Conservation (phyloP, 2,113 vertebrate genomes). For the Dromiciops gliroides region DNA sequence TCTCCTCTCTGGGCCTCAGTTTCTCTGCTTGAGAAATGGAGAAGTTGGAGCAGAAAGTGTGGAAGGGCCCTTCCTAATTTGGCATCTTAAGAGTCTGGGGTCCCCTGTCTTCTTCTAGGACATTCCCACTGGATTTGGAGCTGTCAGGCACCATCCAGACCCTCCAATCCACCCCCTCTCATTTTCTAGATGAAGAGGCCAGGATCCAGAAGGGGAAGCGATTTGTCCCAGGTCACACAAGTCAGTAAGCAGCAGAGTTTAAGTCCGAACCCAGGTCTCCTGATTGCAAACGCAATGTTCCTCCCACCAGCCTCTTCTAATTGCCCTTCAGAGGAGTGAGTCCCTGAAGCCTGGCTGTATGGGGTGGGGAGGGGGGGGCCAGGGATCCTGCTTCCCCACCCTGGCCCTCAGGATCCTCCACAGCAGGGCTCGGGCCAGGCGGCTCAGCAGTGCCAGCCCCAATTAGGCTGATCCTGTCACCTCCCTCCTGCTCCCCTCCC, state of each 20-base stretch:
- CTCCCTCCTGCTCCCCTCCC: slow-evolving; percentile 20
- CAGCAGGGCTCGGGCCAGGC: slow-evolving; percentile 43
- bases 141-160: too few relatives aligned
- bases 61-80: neutral
- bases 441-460: slow-evolving; percentile 59
- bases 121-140: neutral
- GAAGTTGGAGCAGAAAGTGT: neutral
- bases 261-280: neutral
- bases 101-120: neutral
- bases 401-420: neutral
- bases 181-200: neutral
- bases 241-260: neutral
- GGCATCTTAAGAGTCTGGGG: neutral
- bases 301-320: neutral
- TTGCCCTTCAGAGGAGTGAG: neutral
- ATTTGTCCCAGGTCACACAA: neutral
- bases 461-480: slow-evolving; percentile 64
- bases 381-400: neutral
- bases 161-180: neutral
- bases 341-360: neutral
- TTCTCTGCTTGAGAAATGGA: neutral
- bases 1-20: neutral
- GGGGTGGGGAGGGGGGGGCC: neutral
- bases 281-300: slow-evolving; percentile 7
- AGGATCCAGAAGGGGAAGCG: neutral